Conservation (phyloP, 2,888 invertebrate species). For the Ennomos fuscantarius region DNA sequence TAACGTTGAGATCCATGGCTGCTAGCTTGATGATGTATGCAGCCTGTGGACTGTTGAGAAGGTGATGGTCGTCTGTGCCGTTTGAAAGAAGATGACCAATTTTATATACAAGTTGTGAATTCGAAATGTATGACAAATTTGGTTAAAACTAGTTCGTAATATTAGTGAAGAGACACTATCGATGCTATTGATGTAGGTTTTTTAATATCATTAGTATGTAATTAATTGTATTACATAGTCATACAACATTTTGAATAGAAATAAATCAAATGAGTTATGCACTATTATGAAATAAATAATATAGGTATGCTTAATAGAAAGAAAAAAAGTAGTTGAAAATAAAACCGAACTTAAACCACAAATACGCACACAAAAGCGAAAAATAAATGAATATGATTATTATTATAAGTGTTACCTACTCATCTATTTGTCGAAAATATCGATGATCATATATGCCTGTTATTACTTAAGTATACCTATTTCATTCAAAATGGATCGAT, state of each 20-base stretch:
- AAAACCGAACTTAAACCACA: too few relatives aligned
- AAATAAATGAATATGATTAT: too few relatives aligned
- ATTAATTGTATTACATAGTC: slow-evolving; percentile 5
- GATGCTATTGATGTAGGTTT: slow-evolving; percentile 33
- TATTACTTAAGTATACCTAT: too few relatives aligned
- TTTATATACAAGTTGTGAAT: slow-evolving; percentile 65
- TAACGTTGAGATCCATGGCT: slow-evolving; percentile 61
- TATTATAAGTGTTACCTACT: too few relatives aligned
- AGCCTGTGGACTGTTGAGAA: slow-evolving; percentile 48
- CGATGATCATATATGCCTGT: too few relatives aligned
- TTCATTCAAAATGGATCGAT: too few relatives aligned
- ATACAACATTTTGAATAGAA: slow-evolving; percentile 3
- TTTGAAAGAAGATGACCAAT: slow-evolving; percentile 54
- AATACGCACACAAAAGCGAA: too few relatives aligned
- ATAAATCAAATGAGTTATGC: too few relatives aligned
- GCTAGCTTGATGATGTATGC: slow-evolving; percentile 43
- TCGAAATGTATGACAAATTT: slow-evolving; percentile 53
- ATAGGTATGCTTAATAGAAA: too few relatives aligned
- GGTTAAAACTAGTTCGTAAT: slow-evolving; percentile 47
- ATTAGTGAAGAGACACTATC: slow-evolving; percentile 45
- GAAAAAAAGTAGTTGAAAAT: too few relatives aligned
- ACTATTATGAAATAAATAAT: too few relatives aligned
- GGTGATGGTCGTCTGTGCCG: slow-evolving; percentile 54
- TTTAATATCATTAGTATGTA: slow-evolving; percentile 38
- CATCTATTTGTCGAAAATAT: too few relatives aligned